Conservation (phyloP, 2,797 vertebrate genomes). For the Helarctos malayanus region DNA sequence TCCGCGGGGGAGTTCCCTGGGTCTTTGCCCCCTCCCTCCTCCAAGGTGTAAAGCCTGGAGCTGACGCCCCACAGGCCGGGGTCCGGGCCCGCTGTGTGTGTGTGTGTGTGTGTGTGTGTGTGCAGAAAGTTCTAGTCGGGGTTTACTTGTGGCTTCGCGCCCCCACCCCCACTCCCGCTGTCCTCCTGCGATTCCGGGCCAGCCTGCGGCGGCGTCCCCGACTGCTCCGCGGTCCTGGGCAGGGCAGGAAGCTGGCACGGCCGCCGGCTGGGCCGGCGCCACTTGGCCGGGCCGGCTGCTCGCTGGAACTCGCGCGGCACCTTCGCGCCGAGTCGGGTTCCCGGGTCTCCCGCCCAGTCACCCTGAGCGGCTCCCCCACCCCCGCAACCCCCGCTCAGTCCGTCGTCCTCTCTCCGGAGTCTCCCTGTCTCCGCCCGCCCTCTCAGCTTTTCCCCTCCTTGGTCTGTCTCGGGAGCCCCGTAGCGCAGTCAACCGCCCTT, state of each 20-base stretch:
- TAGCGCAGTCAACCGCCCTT: conserved; percentile 85
- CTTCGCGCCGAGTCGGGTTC: conserved; percentile 71
- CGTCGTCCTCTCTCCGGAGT: conserved; percentile 65
- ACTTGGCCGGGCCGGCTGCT: conserved; percentile 74
- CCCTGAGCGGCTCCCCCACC: not conserved
- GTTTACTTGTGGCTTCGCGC: conserved; percentile 59
- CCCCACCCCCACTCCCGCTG: not conserved
- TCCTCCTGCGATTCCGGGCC: conserved; percentile 60
- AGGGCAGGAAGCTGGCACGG: conserved; percentile 87
- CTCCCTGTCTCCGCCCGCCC: conserved; percentile 58
- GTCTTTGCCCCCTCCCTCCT: conserved; percentile 2
- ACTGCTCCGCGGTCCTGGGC: conserved; percentile 83
- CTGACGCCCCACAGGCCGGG: not conserved
- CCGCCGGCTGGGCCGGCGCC: conserved; percentile 84
- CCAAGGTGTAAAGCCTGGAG: conserved; percentile 41
- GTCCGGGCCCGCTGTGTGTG: not conserved
- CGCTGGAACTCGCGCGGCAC: conserved; percentile 75
- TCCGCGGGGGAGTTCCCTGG: not conserved
- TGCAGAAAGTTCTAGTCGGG: conserved; percentile 62
- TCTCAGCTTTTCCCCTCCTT: conserved; percentile 63
- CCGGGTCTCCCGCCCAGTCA: conserved; percentile 62
- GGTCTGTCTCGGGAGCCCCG: conserved; percentile 81
- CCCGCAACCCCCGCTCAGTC: not conserved
- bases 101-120: not conserved
- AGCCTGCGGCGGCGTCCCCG: conserved; percentile 77